Percentiles rank a stretch among this genome's conserved stretches.
Evolutionary conservation across 2,113 vertebrate genomes (phyloP).

Genomic region (Cyphomyrus discorhynchus): DNA sequence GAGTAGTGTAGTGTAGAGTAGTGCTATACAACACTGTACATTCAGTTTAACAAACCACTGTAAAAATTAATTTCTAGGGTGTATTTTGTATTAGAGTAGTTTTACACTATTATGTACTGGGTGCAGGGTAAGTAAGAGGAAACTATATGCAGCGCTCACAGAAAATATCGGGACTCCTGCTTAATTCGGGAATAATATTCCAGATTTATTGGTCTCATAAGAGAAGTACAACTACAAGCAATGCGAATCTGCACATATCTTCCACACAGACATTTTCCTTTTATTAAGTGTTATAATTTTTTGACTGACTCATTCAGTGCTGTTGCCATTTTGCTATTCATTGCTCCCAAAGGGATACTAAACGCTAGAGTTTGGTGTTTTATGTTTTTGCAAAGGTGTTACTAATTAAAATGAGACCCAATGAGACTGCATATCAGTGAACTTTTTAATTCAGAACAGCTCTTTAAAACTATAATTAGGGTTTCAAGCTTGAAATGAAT

Average conservation of each 20-base stretch:
- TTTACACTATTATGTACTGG: neutral
- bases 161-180: neutral
- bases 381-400: neutral
- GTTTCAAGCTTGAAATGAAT: neutral
- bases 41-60: neutral
- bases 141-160: neutral
- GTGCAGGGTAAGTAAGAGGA: neutral
- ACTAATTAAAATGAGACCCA: neutral
- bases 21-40: neutral
- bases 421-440: neutral
- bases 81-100: neutral
- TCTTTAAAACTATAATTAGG: neutral
- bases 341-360: neutral
- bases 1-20: neutral
- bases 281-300: neutral
- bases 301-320: neutral
- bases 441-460: neutral
- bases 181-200: neutral
- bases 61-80: neutral
- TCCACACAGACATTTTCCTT: neutral
- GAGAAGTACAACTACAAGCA: neutral
- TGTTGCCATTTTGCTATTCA: no score
- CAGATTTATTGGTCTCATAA: neutral
- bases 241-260: neutral
- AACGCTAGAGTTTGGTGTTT: neutral